phyloP scores from a whole-genome alignment of 2,888 invertebrate genomes.

The Drosophila merina region DNA sequence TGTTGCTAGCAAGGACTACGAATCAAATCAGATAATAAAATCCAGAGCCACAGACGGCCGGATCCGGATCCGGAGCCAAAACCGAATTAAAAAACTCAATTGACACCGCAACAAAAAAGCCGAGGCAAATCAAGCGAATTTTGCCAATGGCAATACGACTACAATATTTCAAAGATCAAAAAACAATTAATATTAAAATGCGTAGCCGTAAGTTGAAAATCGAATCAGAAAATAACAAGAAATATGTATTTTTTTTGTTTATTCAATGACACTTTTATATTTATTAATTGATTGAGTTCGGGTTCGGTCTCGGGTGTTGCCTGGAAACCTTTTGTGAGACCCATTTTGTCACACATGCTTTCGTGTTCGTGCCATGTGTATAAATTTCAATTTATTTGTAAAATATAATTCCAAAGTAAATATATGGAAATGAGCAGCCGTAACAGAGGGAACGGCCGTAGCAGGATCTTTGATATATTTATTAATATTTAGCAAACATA shows the following conservation, averaged over 20 bases:
- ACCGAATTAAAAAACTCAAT: slow-evolving; percentile 26
- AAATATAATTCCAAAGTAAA: slow-evolving; percentile 42
- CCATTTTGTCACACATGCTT: neutral
- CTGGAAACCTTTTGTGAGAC: slow-evolving; percentile 4
- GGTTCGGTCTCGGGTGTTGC: neutral
- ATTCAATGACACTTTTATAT: slow-evolving; percentile 13
- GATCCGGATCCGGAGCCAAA: slow-evolving; percentile 1
- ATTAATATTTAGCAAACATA: slow-evolving; percentile 76
- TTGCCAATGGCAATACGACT: slow-evolving; percentile 28
- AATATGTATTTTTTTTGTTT: slow-evolving; percentile 13
- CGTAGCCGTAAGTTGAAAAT: slow-evolving; percentile 31
- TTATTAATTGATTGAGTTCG: slow-evolving; percentile 14
- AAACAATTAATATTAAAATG: slow-evolving; percentile 28
- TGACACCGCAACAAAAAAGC: slow-evolving; percentile 12
- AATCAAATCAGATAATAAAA: slow-evolving; percentile 47
- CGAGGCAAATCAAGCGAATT: slow-evolving; percentile 18
- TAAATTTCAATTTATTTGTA: slow-evolving; percentile 52
- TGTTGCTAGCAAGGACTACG: slow-evolving; percentile 8
- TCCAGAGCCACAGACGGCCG: slow-evolving; percentile 9
- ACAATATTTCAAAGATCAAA: slow-evolving; percentile 28
- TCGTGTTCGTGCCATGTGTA: slow-evolving; percentile 27
- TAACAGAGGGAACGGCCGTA: neutral
- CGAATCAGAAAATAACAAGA: slow-evolving; percentile 9
- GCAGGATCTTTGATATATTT: slow-evolving; percentile 69
- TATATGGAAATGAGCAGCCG: slow-evolving; percentile 26